These are phyloP conservation scores for Halcyon smyrnensis DNA, from an alignment of 2,797 vertebrate species.

Conservation along the genomic window DNA sequence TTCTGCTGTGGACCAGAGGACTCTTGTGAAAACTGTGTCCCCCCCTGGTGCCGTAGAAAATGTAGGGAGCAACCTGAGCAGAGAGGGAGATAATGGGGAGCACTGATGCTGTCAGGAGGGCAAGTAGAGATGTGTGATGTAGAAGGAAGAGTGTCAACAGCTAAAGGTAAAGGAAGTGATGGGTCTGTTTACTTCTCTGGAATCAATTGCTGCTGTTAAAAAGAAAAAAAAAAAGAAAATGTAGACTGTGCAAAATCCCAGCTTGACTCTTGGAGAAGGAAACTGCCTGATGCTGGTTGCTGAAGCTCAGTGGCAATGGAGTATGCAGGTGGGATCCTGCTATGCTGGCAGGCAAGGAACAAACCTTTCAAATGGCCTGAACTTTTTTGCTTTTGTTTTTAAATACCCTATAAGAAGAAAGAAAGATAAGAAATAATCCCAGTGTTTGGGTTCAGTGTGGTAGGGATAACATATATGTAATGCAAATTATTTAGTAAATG, in stretches of 20 bases:
- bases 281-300: not conserved
- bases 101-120: not conserved
- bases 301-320: not conserved
- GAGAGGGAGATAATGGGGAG: not conserved
- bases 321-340: not conserved
- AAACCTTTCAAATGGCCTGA: not conserved
- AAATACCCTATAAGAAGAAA: not conserved
- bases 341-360: not conserved
- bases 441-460: not conserved
- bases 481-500: not conserved
- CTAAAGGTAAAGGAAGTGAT: not conserved
- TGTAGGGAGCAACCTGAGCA: accelerated
- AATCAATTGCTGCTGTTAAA: not conserved
- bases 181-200: not conserved
- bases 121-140: not conserved
- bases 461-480: not conserved
- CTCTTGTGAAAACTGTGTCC: not conserved
- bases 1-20: not conserved
- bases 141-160: not conserved
- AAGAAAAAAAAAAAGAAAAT: too few relatives aligned
- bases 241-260: not conserved
- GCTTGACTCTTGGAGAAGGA: not conserved
- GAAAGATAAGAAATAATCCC: not conserved
- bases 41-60: not conserved
- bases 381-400: not conserved